Evolutionary conservation across 2,888 invertebrate species (phyloP).

Genomic region (Rutpela maculata): DNA sequence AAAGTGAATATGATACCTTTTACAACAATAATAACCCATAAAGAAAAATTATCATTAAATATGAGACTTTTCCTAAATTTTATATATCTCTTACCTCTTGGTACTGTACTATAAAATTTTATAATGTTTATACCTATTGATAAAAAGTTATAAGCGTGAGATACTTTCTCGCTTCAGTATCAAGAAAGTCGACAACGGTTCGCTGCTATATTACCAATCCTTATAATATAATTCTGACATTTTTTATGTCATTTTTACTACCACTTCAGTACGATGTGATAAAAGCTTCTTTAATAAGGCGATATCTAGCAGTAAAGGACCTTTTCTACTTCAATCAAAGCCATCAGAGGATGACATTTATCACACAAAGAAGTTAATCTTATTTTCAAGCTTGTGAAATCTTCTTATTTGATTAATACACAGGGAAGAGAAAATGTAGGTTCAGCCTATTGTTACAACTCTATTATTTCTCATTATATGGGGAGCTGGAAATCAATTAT

Average conservation of each 20-base stretch:
- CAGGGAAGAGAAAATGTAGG: not conserved
- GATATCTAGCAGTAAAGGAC: constrained; percentile 22
- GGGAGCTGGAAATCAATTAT: too few species aligned
- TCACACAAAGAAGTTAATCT: not conserved
- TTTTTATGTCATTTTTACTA: constrained; percentile 25
- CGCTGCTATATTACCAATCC: constrained; percentile 11
- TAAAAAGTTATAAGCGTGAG: not conserved
- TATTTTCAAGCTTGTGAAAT: not conserved
- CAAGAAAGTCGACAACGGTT: not conserved
- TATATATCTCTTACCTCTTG: too few species aligned
- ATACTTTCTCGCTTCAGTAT: not conserved
- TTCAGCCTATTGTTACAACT: too few species aligned
- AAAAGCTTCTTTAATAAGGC: constrained; percentile 29
- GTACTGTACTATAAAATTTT: not conserved
- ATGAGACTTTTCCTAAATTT: too few species aligned
- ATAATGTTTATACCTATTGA: not conserved
- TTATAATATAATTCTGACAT: constrained; percentile 28
- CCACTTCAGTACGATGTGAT: constrained; percentile 21
- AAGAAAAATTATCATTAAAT: too few species aligned
- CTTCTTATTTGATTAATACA: not conserved
- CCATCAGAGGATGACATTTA: not conserved
- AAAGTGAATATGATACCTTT: too few species aligned
- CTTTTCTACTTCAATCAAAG: constrained; percentile 12
- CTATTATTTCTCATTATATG: too few species aligned
- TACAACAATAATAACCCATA: too few species aligned